Conservation (phyloP, 2,797 vertebrate genomes). For the Poeciliopsis presidionis region DNA sequence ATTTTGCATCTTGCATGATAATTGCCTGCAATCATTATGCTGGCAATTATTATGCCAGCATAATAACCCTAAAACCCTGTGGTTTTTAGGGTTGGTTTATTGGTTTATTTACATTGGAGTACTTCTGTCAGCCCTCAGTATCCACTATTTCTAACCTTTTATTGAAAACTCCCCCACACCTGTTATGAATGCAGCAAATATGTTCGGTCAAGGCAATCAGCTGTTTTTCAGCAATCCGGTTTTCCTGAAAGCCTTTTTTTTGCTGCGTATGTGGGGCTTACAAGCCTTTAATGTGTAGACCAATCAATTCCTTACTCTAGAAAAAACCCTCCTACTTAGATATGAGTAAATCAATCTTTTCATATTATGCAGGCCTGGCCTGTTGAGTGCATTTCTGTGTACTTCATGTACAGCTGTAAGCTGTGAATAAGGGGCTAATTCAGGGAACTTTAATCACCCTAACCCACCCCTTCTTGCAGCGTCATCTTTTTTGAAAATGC, state of each 20-base stretch:
- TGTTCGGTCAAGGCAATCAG: constrained; percentile 40
- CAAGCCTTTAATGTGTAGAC: constrained; percentile 70
- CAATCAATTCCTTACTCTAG: constrained; percentile 66
- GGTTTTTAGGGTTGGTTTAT: background rate
- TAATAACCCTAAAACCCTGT: too few species aligned
- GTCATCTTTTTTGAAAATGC: constrained; percentile 72
- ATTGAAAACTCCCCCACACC: constrained; percentile 41
- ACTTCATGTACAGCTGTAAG: constrained; percentile 60
- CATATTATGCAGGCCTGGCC: constrained; percentile 52
- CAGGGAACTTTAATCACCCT: constrained; percentile 71
- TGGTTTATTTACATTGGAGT: constrained; percentile 6
- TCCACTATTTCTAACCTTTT: constrained; percentile 55
- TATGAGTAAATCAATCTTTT: constrained; percentile 74
- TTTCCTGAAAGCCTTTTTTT: constrained; percentile 74
- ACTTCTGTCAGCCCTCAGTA: constrained; percentile 14
- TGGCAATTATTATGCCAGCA: too few species aligned
- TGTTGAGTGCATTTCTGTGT: constrained; percentile 73
- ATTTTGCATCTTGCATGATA: too few species aligned
- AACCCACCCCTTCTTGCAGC: constrained; percentile 61
- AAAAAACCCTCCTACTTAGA: constrained; percentile 48
- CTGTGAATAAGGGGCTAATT: constrained; percentile 72
- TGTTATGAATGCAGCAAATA: constrained; percentile 52
- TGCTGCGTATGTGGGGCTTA: constrained; percentile 52
- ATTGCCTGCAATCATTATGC: too few species aligned
- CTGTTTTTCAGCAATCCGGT: constrained; percentile 46